Conservation (phyloP, 2,888 invertebrate species). For the Seladonia tumulorum region DNA sequence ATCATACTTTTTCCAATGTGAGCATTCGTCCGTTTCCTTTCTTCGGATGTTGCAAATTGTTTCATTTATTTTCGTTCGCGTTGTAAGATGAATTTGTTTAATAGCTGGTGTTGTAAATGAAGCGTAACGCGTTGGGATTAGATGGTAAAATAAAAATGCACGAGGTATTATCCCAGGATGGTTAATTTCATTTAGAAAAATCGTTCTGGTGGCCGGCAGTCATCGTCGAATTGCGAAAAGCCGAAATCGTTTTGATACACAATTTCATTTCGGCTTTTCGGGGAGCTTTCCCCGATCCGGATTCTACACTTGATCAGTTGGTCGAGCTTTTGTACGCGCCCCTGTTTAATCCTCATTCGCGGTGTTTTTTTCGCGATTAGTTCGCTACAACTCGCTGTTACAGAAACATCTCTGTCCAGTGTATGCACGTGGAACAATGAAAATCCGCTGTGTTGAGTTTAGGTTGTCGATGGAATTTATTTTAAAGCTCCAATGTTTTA, state of each 20-base stretch:
- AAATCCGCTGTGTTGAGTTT: not conserved
- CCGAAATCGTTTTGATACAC: conserved; percentile 14
- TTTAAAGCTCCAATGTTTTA: not conserved
- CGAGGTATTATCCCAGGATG: not conserved
- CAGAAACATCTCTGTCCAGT: not conserved
- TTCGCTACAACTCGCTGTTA: not conserved
- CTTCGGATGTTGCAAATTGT: not conserved
- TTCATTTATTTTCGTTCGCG: not conserved
- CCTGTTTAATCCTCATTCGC: not conserved
- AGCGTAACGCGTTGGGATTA: not conserved
- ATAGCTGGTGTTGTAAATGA: not conserved
- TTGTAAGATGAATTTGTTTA: not conserved
- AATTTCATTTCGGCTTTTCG: conserved; percentile 24
- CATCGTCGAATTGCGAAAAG: not conserved
- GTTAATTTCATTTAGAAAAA: conserved; percentile 38
- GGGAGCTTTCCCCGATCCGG: not conserved
- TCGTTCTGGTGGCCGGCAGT: conserved; percentile 9
- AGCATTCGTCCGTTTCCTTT: no score
- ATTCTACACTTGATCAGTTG: not conserved
- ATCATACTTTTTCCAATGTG: no score
- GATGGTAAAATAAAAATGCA: not conserved
- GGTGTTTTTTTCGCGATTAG: not conserved
- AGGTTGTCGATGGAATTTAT: not conserved
- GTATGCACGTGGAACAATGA: not conserved
- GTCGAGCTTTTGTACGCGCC: not conserved